Evolutionary conservation across 1,140 invertebrate species (phyloP).

Genomic region (Drosophila azteca): DNA sequence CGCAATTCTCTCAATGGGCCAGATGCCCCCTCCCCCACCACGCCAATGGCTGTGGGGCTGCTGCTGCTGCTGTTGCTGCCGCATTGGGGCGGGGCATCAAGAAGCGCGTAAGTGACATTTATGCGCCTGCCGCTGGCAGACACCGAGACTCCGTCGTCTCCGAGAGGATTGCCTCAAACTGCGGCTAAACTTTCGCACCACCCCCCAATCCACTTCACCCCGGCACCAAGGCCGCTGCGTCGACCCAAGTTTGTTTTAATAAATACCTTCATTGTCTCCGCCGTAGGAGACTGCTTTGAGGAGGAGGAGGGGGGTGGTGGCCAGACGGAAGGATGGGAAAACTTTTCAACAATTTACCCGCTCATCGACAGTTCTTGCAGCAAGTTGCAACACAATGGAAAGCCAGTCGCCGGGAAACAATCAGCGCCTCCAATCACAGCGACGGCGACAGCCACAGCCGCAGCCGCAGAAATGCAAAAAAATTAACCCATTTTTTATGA

Average conservation of each 20-base stretch:
- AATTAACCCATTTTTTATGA: slow-evolving; percentile 48
- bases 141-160: slow-evolving; percentile 18
- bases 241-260: slow-evolving; percentile 77
- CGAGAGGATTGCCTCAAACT: too few species aligned
- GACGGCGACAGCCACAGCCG: slow-evolving; percentile 16
- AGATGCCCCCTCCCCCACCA: slow-evolving; percentile 4
- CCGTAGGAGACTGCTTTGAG: slow-evolving; percentile 2
- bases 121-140: slow-evolving; percentile 67
- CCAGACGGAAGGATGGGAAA: slow-evolving; percentile 15
- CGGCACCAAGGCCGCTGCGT: slow-evolving; percentile 45
- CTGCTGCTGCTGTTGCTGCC: slow-evolving; percentile 6
- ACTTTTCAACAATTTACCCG: slow-evolving; percentile 58
- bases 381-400: slow-evolving; percentile 60
- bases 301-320: not conserved
- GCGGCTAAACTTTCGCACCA: slow-evolving; percentile 24
- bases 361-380: slow-evolving; percentile 52
- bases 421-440: slow-evolving; percentile 62
- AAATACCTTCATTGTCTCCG: slow-evolving; percentile 77
- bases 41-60: too few species aligned
- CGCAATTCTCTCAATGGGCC: slow-evolving; percentile 69
- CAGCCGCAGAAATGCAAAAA: slow-evolving; percentile 50
- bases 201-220: not conserved
- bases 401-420: slow-evolving; percentile 68
- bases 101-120: slow-evolving; percentile 81
- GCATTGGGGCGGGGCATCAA: slow-evolving; percentile 51